phyloP scores from a whole-genome alignment of 2,888 invertebrate species.

The Hirtodrosophila cameraria region DNA sequence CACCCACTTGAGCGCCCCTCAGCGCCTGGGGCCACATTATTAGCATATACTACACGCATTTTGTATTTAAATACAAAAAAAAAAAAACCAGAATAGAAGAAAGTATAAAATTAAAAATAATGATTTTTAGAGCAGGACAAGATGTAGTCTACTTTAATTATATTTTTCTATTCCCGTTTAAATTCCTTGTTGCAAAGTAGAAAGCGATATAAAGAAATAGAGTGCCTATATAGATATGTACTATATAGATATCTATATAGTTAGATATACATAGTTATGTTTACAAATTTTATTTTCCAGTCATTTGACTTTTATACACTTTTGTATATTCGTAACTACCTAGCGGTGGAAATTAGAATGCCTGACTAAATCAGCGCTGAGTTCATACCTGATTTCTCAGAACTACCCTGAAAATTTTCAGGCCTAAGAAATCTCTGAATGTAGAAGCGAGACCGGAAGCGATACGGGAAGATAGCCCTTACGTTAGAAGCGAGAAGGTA shows the following conservation, averaged over 20 bases:
- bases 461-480: no score
- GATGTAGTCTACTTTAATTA: constrained; percentile 36
- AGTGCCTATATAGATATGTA: constrained; percentile 26
- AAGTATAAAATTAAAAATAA: constrained; percentile 49
- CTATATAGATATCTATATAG: neutral
- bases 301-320: no score
- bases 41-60: constrained; percentile 62
- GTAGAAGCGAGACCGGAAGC: no score
- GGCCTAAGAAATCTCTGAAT: no score
- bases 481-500: no score
- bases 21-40: constrained; percentile 44
- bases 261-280: no score
- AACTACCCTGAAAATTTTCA: no score
- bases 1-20: constrained; percentile 18
- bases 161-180: constrained; percentile 14
- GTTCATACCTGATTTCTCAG: no score
- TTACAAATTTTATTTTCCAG: no score
- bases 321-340: no score
- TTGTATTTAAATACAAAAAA: constrained; percentile 39
- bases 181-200: neutral
- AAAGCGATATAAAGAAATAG: neutral
- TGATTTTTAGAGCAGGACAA: constrained; percentile 63
- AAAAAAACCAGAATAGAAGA: neutral
- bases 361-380: no score
- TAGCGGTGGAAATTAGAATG: no score